phyloP scores from a whole-genome alignment of 2,113 vertebrate species.

The Nothoprocta pentlandii region DNA sequence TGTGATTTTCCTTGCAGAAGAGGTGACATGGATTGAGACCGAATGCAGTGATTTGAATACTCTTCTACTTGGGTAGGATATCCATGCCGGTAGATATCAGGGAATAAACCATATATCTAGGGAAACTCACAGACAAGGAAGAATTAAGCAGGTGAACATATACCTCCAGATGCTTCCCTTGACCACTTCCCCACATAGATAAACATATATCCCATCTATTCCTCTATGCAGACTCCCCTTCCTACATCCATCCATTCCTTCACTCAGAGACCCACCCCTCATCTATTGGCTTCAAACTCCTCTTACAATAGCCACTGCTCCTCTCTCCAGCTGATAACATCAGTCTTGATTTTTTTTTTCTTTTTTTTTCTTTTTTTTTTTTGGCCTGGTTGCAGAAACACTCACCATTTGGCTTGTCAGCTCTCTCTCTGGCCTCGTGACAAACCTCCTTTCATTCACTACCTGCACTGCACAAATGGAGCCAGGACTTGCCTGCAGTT shows the following conservation, averaged over 20 bases:
- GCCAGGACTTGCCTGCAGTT: constrained; percentile 75
- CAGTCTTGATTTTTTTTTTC: no score
- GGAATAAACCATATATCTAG: constrained; percentile 60
- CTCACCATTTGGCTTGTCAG: constrained; percentile 76
- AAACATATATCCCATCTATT: background rate
- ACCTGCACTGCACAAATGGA: constrained; percentile 86
- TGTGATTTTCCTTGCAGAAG: background rate
- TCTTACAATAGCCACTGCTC: background rate
- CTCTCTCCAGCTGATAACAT: background rate
- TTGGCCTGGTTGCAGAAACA: background rate
- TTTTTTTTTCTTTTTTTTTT: background rate
- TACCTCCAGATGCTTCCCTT: background rate
- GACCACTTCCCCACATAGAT: background rate
- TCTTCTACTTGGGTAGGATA: constrained; percentile 62
- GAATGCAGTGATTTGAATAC: constrained; percentile 6
- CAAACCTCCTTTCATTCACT: constrained; percentile 80
- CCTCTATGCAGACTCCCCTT: background rate
- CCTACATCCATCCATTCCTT: background rate
- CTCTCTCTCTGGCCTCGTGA: constrained; percentile 72
- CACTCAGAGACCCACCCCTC: background rate
- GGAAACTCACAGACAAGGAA: background rate
- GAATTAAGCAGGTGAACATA: background rate
- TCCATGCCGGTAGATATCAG: constrained; percentile 29
- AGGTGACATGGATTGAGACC: background rate
- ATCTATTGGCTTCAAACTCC: background rate